Base-by-base conservation (phyloP, 2,888 invertebrate species). In the Thymelicus lineola region DNA sequence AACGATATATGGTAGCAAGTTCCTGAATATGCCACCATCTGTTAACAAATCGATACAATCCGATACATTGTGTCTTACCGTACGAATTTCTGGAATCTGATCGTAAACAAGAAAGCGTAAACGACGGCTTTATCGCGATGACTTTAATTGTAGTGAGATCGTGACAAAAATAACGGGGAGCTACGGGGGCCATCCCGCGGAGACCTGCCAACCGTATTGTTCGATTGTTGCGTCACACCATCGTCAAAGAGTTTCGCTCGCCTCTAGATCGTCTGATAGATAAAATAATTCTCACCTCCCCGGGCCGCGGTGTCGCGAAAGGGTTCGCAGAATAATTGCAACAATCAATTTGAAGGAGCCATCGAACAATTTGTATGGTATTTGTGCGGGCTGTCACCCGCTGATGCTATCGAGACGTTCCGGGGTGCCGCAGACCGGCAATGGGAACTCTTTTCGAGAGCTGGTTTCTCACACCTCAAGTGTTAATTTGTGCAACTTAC, bases 381-480 rank as follows among this genome's bases (percentile, higher is more conserved):
- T 92, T 91, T 91, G 93, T 93, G 93, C 93, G 93, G 93, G 93
- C 87, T 91, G 92, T 90, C 90, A 88, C 89, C 90, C 89, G 90
- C 87, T 88, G 93, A 91, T 93, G 86, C 83, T 90, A 91, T 91
- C 91, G 85, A 77, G 78, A 79, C 90, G 77, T 88, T 82, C 89
- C 85, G 78, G 93, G 93, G 92, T 82, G 90, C 86, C 66, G 71
- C 67, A 74, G 73, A 42, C 73, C 71, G 74, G 76, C 77, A 87
- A 82, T 91, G 91, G 90, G 90, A 91, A 90, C 82, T 84, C 80
- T 82, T 86, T 86, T 84, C 79, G 77, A 82, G 79, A 79, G 85
- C 81, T 84, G 85, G 80, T 87, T 91, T 92, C 93, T 92, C 93
- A 93, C 92, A 93, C 91, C 88, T 91, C 79, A 83, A 85, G 81